Evolutionary conservation across 2,888 invertebrate genomes (phyloP), one percentile per base, ranked within the genome.

Genomic region (Ochropleura plecta): DNA sequence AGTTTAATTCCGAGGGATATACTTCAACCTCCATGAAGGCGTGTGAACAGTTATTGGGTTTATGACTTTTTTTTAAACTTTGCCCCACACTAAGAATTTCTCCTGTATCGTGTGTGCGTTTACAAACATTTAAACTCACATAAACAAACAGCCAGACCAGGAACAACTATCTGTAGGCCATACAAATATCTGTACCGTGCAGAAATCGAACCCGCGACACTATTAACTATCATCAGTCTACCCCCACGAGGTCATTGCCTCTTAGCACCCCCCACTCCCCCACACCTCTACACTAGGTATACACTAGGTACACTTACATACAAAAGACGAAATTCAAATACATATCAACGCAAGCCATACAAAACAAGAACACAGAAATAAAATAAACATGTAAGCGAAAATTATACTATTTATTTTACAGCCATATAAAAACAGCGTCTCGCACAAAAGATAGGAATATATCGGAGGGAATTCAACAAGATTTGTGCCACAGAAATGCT

Each of bases 391-490:
- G 49, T 76, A 40, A 55, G 53, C 76, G 40, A 73, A 75, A 84
- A 84, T 81, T 81, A 79, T 78, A 68, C 70, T 72, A 79, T 77
- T 81, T 81, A 84, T 82, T 82, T 82, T 72, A 82, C 79, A 83
- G 18, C 72, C 53, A 75, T 70, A 84, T 76, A 82, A 84, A 82
- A 79, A 77, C 70, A 67, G 40, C 55, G 69, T 67, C 67, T 18
- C 85, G 20, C 64, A 79, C 85, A 82, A 84, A 84, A 82, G 77
- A 66, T 69, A 75, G 46, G 67, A 78, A 62, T 73, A 79, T 76
- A 83, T 76, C 68, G 81, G 62, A 14, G 60, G 57, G n/a, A 57
- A 79, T 74, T 64, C 73, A 64, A 81, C 72, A 82, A 81, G 76
- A 84, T 81, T 81, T 82, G 75, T 75, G 51, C 76, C 51, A 77